Conservation (phyloP, 2,113 vertebrate species). For the Montifringilla adamsi region DNA sequence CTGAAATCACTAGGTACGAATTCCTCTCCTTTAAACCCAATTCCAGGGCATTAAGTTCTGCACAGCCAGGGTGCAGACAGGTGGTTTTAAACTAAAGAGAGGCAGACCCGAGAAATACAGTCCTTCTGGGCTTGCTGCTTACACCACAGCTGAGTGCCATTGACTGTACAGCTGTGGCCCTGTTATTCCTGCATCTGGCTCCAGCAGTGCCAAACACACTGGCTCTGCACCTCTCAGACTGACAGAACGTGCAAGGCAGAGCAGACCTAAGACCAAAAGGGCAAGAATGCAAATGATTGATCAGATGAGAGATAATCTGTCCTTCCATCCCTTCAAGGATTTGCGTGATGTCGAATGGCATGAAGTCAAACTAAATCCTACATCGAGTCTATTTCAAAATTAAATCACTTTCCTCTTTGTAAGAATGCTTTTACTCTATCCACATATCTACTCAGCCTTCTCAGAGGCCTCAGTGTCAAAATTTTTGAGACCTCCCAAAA, state of each 20-base stretch:
- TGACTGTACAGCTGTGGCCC: background rate
- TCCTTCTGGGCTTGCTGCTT: background rate
- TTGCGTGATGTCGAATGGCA: background rate
- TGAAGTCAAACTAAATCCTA: background rate
- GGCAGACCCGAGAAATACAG: accelerated
- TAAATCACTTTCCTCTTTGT: background rate
- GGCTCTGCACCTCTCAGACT: background rate
- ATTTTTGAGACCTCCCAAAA: background rate
- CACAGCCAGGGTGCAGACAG: background rate
- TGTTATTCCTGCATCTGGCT: background rate
- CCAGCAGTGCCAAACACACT: background rate
- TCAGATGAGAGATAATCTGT: background rate
- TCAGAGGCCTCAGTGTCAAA: background rate
- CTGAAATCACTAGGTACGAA: background rate
- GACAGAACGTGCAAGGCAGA: background rate
- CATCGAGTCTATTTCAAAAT: background rate
- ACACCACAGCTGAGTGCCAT: background rate
- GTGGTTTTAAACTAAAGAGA: background rate
- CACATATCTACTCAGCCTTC: background rate
- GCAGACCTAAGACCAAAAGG: background rate
- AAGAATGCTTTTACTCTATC: background rate
- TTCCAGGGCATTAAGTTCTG: background rate
- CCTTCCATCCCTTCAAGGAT: background rate
- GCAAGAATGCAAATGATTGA: background rate
- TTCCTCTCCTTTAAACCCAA: background rate